Conservation (phyloP, 2,888 invertebrate species). For the Pelosia muscerda region DNA sequence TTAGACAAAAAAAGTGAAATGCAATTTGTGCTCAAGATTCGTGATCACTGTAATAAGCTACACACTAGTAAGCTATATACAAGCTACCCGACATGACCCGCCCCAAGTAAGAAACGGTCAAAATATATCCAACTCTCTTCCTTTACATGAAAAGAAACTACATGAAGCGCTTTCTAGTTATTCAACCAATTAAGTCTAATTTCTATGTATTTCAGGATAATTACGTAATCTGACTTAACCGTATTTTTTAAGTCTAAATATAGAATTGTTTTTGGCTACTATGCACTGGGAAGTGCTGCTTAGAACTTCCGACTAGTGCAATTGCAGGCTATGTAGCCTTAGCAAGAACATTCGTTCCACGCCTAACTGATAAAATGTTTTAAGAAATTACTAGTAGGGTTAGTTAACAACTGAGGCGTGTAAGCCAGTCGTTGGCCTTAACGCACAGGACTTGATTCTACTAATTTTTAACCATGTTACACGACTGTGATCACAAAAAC, state of each 20-base stretch:
- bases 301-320: background rate
- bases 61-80: conserved; percentile 56
- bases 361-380: no score
- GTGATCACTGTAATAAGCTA: background rate
- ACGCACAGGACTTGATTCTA: no score
- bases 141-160: background rate
- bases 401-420: no score
- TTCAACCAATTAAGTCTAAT: background rate
- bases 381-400: no score
- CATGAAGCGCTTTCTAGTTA: background rate
- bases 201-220: background rate
- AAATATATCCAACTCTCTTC: background rate
- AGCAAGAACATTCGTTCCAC: no score
- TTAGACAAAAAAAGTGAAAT: no score
- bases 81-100: conserved; percentile 57
- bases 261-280: background rate
- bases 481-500: no score
- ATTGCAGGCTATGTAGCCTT: no score
- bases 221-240: background rate
- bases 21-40: background rate
- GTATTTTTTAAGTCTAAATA: background rate
- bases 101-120: background rate
- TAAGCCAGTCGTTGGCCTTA: no score
- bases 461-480: no score
- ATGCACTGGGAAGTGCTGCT: background rate